These are phyloP conservation scores for Choristoneura rosaceana DNA, from an alignment of 2,888 invertebrate genomes.

Conservation along the genomic window DNA sequence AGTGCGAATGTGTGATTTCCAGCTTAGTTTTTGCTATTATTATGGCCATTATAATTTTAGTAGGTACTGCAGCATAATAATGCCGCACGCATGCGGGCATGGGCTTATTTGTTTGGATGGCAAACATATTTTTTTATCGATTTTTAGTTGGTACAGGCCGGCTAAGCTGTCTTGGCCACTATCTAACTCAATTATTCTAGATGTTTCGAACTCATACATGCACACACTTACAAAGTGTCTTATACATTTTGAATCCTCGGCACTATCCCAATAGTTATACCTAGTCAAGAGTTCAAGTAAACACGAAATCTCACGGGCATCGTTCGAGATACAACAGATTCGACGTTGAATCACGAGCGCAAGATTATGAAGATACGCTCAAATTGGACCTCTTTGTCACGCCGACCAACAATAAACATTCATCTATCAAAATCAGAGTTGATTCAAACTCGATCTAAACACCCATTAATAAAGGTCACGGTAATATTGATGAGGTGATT, in stretches of 20 bases:
- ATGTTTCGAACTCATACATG: no score
- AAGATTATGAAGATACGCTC: conserved; percentile 61
- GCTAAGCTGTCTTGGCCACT: no score
- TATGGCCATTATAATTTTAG: no score
- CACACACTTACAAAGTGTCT: no score
- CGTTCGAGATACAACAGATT: conserved; percentile 68
- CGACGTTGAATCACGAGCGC: conserved; percentile 77
- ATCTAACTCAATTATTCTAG: no score
- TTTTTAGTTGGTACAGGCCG: no score
- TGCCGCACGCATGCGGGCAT: no score
- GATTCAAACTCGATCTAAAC: conserved; percentile 20
- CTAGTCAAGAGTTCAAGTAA: conserved; percentile 36
- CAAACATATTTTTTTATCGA: no score
- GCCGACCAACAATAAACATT: conserved; percentile 47
- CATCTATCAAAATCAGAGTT: background rate
- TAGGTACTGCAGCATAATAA: no score
- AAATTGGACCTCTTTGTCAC: conserved; percentile 78
- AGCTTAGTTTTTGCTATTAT: no score
- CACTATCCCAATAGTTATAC: background rate
- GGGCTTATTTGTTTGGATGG: no score
- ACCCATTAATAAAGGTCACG: conserved; percentile 4
- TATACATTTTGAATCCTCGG: background rate
- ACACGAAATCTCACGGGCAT: conserved; percentile 53
- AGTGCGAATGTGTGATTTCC: no score
- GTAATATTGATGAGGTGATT: conserved; percentile 4